Evolutionary conservation across 1,140 invertebrate species (phyloP), one percentile per base, ranked within the genome.

Genomic region (Leptopilina boulardi): DNA sequence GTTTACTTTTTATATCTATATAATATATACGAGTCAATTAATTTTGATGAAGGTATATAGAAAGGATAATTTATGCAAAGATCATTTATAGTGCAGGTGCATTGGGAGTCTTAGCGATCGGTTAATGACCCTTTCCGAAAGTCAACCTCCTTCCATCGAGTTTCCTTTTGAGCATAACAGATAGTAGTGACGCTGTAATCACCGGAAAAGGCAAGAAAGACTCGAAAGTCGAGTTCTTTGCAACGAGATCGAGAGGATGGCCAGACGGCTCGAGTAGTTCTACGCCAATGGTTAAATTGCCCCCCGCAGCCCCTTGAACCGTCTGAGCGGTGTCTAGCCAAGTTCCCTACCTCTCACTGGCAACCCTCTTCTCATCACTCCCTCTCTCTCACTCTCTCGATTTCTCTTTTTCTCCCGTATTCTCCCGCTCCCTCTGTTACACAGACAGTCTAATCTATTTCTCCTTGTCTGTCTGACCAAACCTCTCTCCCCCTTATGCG

Each of bases 261-360:
- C 73, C 38, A 70, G 26, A 34, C 66, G 26, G 66, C 66, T 78
- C 82, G 84, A 30, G 59, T 26, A 30, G 13, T 66, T 66, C 59
- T 66, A 85, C 86, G 85, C 83, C 84, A 87, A 72, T 86, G 85
- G 73, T 82, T 77, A 84, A 86, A 86, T 87, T 82, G 84, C 80
- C 85, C 86, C 84, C 83, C 85, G 82, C 83, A 82, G 82, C 84
- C 84, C 82, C 83, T 85, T 85, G 87, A 86, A 87, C 86, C 83
- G 87, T 88, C 87, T 88, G 86, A 88, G 85, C 86, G 83, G 81
- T 88, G 87, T 88, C 87, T 88, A 88, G 87, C 86, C 87, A 83
- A 83, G 76, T 82, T 84, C 86, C 86, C 87, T 86, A 84, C 86
- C 80, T 83, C 85, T 80, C 81, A 81, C 79, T 47, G 73, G 77